A percentile compares a stretch with the other conserved stretches of the same genome.
Conservation (phyloP, 2,888 invertebrate species). For the Lasioglossum morio region DNA sequence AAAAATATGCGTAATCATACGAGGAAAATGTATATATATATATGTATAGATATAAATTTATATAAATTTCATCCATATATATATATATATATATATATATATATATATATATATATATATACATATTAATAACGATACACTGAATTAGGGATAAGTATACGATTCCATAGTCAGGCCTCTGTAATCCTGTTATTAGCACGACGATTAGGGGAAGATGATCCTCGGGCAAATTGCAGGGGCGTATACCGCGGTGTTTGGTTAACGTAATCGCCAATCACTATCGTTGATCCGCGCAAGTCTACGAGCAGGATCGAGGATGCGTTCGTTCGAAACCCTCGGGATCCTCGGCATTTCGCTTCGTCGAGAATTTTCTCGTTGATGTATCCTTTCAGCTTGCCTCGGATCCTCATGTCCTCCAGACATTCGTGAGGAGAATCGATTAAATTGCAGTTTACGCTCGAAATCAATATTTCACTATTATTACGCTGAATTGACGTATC, state of each 20-base stretch:
- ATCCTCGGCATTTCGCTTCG: constrained; percentile 58
- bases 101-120: constrained; percentile 60
- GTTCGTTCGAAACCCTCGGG: constrained; percentile 65
- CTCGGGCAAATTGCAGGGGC: constrained; percentile 83
- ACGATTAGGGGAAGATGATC: constrained; percentile 83
- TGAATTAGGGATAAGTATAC: constrained; percentile 84
- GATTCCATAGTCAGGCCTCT: constrained; percentile 78
- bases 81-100: constrained; percentile 64
- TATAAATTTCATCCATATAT: constrained; percentile 30
- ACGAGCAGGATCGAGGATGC: constrained; percentile 53
- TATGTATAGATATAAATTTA: neutral
- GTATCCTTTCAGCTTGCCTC: constrained; percentile 28
- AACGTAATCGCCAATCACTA: constrained; percentile 83
- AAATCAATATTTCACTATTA: constrained; percentile 73
- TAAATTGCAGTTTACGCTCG: constrained; percentile 72
- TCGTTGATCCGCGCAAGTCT: constrained; percentile 75
- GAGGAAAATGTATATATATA: neutral
- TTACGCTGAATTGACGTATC: constrained; percentile 59
- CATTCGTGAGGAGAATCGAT: constrained; percentile 65
- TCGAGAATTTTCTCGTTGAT: constrained; percentile 52
- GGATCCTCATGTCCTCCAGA: constrained; percentile 66
- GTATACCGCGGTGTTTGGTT: constrained; percentile 83
- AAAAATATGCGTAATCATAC: neutral
- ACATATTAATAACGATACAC: constrained; percentile 80
- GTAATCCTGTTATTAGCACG: constrained; percentile 84